phyloP scores from a whole-genome alignment of 2,888 invertebrate species.

The Abscondita cerata region DNA sequence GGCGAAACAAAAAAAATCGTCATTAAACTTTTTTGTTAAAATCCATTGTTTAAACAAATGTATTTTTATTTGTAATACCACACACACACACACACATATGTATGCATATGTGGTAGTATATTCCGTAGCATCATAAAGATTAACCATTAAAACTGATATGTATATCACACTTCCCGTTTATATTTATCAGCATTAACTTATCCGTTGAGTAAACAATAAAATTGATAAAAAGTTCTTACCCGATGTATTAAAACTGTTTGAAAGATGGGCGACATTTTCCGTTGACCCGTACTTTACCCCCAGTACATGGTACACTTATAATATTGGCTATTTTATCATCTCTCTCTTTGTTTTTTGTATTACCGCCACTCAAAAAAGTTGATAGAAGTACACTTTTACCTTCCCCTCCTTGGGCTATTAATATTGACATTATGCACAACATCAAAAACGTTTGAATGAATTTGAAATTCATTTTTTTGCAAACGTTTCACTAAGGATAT shows the following conservation, averaged over 20 bases:
- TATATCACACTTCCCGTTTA: no score
- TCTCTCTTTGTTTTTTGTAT: not conserved
- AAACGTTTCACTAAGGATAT: not conserved
- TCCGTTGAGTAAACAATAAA: not conserved
- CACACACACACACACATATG: no score
- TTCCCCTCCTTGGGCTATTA: not conserved
- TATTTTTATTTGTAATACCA: no score
- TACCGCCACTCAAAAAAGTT: constrained; percentile 4
- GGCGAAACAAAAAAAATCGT: no score
- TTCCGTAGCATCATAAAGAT: no score
- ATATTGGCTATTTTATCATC: constrained; percentile 14
- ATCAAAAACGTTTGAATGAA: not conserved
- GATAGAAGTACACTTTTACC: not conserved
- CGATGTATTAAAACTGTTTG: constrained; percentile 13
- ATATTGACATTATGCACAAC: not conserved
- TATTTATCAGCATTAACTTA: no score
- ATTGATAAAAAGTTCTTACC: constrained; percentile 18
- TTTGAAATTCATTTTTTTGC: constrained; percentile 12
- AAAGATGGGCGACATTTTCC: constrained; percentile 23
- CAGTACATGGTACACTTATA: constrained; percentile 23
- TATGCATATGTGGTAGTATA: no score
- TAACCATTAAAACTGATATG: no score
- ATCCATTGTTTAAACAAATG: no score
- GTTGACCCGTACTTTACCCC: constrained; percentile 20
- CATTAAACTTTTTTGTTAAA: no score